Percentiles rank a stretch among this genome's conserved stretches.
These are phyloP conservation scores for Arbacia lixula DNA, from an alignment of 53 echinoderm and acorn worm genomes.

Conservation along the genomic window DNA sequence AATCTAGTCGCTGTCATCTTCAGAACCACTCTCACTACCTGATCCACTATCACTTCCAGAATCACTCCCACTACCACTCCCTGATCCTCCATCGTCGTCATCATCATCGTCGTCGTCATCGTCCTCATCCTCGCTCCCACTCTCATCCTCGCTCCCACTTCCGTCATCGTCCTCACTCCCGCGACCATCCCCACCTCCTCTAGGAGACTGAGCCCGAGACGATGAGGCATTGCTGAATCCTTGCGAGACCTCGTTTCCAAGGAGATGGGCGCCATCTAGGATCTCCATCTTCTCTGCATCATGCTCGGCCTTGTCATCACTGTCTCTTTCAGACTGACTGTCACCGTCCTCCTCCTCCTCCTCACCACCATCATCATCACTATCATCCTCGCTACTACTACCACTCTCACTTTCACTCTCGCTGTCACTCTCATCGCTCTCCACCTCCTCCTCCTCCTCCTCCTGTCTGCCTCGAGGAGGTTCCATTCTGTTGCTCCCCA, in stretches of 20 bases:
- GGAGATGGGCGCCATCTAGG: background rate
- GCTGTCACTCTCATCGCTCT: conserved; percentile 10
- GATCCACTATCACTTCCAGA: conserved; percentile 14
- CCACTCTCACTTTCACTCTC: background rate
- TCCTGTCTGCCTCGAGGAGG: background rate
- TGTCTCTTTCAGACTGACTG: background rate
- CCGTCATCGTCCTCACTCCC: conserved; percentile 19
- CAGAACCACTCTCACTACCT: conserved; percentile 21
- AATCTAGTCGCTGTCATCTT: conserved; percentile 23
- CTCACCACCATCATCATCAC: background rate
- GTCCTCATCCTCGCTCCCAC: background rate
- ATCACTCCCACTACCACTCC: conserved; percentile 14
- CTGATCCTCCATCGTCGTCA: conserved; percentile 4
- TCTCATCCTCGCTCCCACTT: background rate
- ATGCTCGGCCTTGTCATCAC: background rate
- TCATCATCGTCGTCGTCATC: background rate
- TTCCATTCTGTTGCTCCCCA: background rate
- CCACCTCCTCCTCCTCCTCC: background rate
- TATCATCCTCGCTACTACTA: background rate
- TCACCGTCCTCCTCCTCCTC: conserved; percentile 17
- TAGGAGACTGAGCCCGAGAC: background rate
- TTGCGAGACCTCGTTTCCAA: background rate
- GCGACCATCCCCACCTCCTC: background rate
- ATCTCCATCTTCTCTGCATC: background rate
- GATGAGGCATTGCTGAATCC: background rate